Evolutionary conservation across 2,797 vertebrate genomes (phyloP).

Genomic region (Syngnathus acus): DNA sequence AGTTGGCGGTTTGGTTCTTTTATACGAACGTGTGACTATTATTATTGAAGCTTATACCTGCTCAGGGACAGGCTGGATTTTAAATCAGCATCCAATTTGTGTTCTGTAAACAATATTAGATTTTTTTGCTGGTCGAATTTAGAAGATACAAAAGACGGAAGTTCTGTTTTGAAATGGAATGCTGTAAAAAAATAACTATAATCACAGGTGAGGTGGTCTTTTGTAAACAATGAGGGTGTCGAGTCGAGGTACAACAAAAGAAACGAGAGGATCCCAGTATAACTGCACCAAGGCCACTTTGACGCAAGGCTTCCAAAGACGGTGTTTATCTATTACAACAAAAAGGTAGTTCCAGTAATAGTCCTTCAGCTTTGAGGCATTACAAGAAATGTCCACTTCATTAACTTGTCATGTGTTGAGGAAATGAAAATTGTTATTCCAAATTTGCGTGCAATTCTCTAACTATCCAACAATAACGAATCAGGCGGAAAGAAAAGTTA

Average conservation of each 20-base stretch:
- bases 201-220: conserved; percentile 32
- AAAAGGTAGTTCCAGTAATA: conserved; percentile 36
- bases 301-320: conserved; percentile 13
- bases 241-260: conserved; percentile 33
- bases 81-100: not conserved
- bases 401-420: not conserved
- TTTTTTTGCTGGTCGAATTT: not conserved
- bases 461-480: conserved; percentile 3
- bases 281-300: conserved; percentile 21
- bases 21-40: not conserved
- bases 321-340: conserved; percentile 11
- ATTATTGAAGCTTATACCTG: not conserved
- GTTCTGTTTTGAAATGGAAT: not conserved
- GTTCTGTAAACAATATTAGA: not conserved
- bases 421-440: not conserved
- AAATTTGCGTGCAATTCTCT: conserved; percentile 14
- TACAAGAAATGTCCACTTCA: conserved; percentile 2
- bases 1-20: not conserved
- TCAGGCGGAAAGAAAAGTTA: conserved; percentile 22
- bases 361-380: conserved; percentile 11
- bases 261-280: conserved; percentile 23
- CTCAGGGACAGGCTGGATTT: not conserved
- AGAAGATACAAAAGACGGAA: not conserved
- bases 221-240: conserved; percentile 32
- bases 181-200: not conserved